Conservation (phyloP, 1,140 invertebrate genomes). For the Danaus melanippus region DNA sequence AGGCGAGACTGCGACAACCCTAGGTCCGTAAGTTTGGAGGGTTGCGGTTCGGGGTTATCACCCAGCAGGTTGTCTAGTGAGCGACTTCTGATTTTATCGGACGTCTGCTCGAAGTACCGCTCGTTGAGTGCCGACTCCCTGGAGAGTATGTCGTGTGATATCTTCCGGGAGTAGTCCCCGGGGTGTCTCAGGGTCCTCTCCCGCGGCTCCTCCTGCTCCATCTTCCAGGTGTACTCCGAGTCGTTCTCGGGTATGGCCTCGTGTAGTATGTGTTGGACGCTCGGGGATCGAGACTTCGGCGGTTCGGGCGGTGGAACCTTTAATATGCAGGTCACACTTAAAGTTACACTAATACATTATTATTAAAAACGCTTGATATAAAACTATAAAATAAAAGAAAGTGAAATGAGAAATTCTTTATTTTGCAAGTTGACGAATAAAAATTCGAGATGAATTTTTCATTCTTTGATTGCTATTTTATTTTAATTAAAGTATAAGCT, state of each 20-base stretch:
- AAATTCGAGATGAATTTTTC: too few relatives aligned
- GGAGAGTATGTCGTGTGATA: slow-evolving; percentile 84
- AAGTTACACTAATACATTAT: too few relatives aligned
- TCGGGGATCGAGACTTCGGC: slow-evolving; percentile 63
- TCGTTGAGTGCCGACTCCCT: slow-evolving; percentile 90
- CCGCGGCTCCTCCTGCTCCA: slow-evolving; percentile 46
- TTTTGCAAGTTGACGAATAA: too few relatives aligned
- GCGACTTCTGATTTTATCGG: slow-evolving; percentile 83
- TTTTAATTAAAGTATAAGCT: too few relatives aligned
- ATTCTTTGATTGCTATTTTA: too few relatives aligned
- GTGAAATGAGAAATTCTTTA: too few relatives aligned
- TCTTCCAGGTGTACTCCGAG: slow-evolving; percentile 66
- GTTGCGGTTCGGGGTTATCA: slow-evolving; percentile 68
- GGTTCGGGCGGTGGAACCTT: slow-evolving; percentile 73
- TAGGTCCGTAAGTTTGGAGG: slow-evolving; percentile 76
- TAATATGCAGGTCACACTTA: background rate
- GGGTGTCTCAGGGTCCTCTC: slow-evolving; percentile 19
- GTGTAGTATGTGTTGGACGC: slow-evolving; percentile 63
- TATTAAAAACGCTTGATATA: too few relatives aligned
- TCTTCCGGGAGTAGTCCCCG: slow-evolving; percentile 74
- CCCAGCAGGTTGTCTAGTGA: slow-evolving; percentile 86
- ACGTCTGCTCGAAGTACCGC: slow-evolving; percentile 85
- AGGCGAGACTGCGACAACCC: slow-evolving; percentile 87
- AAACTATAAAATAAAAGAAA: too few relatives aligned
- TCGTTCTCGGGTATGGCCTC: slow-evolving; percentile 58